These are phyloP conservation scores for Hydrotaea diabolus DNA, from an alignment of 2,888 invertebrate species.

Conservation along the genomic window DNA sequence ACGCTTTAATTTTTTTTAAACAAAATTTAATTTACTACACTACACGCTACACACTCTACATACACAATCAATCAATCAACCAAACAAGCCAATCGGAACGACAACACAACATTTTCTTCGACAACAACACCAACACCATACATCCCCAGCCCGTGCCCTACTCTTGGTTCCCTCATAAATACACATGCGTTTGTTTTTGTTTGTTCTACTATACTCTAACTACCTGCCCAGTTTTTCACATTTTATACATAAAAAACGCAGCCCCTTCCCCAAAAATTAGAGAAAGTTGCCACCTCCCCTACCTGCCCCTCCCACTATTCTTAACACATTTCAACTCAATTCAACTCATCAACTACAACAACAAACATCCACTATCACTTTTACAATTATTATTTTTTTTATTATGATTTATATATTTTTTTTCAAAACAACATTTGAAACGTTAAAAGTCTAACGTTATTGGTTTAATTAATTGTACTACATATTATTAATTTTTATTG, in stretches of 20 bases:
- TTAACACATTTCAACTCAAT: not conserved
- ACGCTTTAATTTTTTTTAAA: constrained; percentile 66
- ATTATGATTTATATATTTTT: constrained; percentile 7
- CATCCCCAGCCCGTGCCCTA: constrained; percentile 5
- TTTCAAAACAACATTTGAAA: constrained; percentile 28
- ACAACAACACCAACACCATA: constrained; percentile 40
- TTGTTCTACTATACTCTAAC: constrained; percentile 6
- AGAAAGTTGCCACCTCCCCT: not conserved
- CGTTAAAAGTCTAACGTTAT: constrained; percentile 54
- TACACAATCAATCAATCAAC: constrained; percentile 34
- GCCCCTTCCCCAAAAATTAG: not conserved
- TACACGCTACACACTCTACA: constrained; percentile 57
- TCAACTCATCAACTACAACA: not conserved
- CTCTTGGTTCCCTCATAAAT: too few species aligned
- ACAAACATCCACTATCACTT: constrained; percentile 6
- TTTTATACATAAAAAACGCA: not conserved
- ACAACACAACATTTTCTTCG: constrained; percentile 44
- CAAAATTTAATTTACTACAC: constrained; percentile 46
- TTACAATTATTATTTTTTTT: constrained; percentile 11
- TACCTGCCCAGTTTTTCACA: constrained; percentile 60
- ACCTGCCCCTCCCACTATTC: not conserved
- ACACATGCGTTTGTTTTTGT: constrained; percentile 12
- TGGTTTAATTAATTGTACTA: constrained; percentile 47
- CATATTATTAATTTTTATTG: constrained; percentile 52
- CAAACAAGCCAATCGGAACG: constrained; percentile 68